Conservation (phyloP, 1,140 invertebrate genomes). For the Pseudoatta argentina region DNA sequence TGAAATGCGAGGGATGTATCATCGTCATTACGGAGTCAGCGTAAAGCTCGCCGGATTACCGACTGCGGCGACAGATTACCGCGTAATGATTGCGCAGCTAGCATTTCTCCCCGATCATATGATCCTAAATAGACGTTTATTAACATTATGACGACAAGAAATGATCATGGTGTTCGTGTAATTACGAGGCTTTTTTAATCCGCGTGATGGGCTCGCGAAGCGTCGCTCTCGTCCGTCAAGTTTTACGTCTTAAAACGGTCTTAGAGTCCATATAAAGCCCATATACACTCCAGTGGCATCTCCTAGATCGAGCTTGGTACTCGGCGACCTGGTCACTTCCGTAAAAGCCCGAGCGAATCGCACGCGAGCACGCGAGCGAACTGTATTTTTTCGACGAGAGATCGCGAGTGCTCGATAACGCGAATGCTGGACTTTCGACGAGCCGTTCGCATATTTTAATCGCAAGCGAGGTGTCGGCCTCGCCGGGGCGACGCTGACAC, state of each 20-base stretch:
- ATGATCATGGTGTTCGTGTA: slow-evolving; percentile 51
- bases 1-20: slow-evolving; percentile 82
- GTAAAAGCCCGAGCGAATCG: slow-evolving; percentile 23
- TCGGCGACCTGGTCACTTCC: slow-evolving; percentile 27
- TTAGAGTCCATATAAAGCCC: slow-evolving; percentile 64
- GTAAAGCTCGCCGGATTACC: slow-evolving; percentile 81
- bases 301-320: slow-evolving; percentile 23
- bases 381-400: neutral
- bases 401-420: slow-evolving; percentile 38
- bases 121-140: slow-evolving; percentile 34
- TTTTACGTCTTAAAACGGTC: slow-evolving; percentile 35
- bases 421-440: slow-evolving; percentile 14
- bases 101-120: slow-evolving; percentile 36
- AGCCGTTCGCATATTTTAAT: slow-evolving; percentile 26
- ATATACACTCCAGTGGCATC: slow-evolving; percentile 15
- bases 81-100: slow-evolving; percentile 75
- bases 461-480: slow-evolving; percentile 14
- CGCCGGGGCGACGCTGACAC: slow-evolving; percentile 40
- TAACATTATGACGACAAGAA: slow-evolving; percentile 13
- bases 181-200: neutral
- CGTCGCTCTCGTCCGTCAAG: slow-evolving; percentile 60
- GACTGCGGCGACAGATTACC: slow-evolving; percentile 79
- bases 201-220: slow-evolving; percentile 52
- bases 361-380: slow-evolving; percentile 4
- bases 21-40: slow-evolving; percentile 82